Evolutionary conservation across 2,113 vertebrate species (phyloP).

Genomic region (Macroglossus sobrinus): DNA sequence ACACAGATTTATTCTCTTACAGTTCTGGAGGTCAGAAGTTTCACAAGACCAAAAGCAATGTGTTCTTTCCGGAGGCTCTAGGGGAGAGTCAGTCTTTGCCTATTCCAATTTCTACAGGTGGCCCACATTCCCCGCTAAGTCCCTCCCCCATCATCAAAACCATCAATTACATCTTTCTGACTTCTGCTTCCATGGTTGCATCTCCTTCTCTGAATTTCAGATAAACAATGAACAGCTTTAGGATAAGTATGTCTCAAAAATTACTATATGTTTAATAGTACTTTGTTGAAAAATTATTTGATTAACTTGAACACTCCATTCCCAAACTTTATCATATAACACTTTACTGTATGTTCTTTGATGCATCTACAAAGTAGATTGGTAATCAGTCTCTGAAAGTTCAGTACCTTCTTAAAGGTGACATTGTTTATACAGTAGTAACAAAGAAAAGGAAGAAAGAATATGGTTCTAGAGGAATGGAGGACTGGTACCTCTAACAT

Average conservation of each 20-base stretch:
- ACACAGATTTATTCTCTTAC: background rate
- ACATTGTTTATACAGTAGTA: background rate
- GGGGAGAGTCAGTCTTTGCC: background rate
- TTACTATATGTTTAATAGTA: background rate
- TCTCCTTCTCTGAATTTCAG: background rate
- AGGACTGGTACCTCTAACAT: background rate
- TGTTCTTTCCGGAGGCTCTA: background rate
- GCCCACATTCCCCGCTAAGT: background rate
- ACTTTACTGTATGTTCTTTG: background rate
- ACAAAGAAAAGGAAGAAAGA: background rate
- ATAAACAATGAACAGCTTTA: background rate
- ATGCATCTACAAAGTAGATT: background rate
- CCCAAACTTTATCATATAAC: background rate
- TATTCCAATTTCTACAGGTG: background rate
- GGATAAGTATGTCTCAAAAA: background rate
- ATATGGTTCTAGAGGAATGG: background rate
- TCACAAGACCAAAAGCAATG: background rate
- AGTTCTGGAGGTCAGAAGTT: background rate
- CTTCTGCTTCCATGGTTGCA: background rate
- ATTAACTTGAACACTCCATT: background rate
- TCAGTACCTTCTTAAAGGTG: background rate
- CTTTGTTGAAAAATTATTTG: constrained; percentile 22
- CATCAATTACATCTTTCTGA: background rate
- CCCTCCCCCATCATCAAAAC: background rate
- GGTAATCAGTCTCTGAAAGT: background rate